phyloP scores from a whole-genome alignment of 2,888 invertebrate genomes.

The Ferrisia virgata region DNA sequence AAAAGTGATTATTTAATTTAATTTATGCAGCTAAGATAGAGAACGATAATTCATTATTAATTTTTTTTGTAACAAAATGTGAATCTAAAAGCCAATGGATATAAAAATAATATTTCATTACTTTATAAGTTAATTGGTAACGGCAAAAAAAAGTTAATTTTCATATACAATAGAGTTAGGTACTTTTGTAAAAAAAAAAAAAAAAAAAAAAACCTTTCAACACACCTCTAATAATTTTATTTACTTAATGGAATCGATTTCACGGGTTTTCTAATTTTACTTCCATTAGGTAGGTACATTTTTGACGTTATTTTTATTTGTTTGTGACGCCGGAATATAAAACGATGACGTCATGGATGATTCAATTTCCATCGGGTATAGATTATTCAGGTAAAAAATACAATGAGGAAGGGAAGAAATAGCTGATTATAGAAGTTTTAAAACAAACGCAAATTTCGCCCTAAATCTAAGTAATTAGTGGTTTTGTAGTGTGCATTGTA shows the following conservation, averaged over 20 bases:
- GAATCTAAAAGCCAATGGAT: not conserved
- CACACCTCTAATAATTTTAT: not conserved
- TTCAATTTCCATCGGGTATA: not conserved
- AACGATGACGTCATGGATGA: not conserved
- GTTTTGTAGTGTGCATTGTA: not conserved
- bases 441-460: not conserved
- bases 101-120: not conserved
- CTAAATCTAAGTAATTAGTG: not conserved
- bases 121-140: not conserved
- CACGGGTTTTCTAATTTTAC: not conserved
- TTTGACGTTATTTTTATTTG: not conserved
- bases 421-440: not conserved
- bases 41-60: no score
- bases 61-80: no score
- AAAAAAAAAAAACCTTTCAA: not conserved
- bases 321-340: not conserved
- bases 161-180: not conserved
- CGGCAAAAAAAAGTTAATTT: not conserved
- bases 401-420: not conserved
- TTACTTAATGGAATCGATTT: conserved; percentile 19
- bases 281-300: not conserved
- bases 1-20: no score
- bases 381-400: not conserved
- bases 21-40: no score
- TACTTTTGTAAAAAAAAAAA: no score